Percentiles rank a stretch among this genome's conserved stretches.
Evolutionary conservation across 37 sponge, comb jelly and placozoan genomes (phyloP).

Genomic region (Ephydatia muelleri): DNA sequence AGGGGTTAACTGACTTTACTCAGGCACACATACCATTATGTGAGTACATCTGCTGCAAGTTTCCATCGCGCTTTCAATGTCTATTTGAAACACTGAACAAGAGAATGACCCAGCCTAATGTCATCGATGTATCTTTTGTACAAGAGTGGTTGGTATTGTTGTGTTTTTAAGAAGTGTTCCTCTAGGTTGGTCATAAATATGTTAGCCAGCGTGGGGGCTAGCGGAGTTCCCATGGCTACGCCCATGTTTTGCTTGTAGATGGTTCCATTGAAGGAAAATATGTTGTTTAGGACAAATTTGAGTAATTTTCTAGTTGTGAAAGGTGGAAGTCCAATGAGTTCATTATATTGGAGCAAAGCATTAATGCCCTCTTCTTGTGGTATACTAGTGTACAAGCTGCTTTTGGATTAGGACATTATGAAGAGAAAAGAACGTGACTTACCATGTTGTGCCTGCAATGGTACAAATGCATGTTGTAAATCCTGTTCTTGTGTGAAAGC

Average conservation of each 20-base stretch:
- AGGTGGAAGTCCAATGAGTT: neutral
- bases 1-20: too few relatives aligned
- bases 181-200: neutral
- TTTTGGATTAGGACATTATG: neutral
- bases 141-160: neutral
- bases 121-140: neutral
- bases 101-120: too few relatives aligned
- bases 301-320: neutral
- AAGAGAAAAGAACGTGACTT: too few relatives aligned
- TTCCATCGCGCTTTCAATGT: too few relatives aligned
- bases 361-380: neutral
- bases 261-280: neutral
- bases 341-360: neutral
- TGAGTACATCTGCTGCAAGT: too few relatives aligned
- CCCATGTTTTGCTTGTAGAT: neutral
- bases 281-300: neutral
- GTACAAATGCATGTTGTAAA: too few relatives aligned
- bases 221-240: neutral
- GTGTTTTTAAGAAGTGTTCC: neutral
- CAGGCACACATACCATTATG: too few relatives aligned
- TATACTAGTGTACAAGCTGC: neutral
- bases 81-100: too few relatives aligned
- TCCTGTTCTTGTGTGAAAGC: too few relatives aligned
- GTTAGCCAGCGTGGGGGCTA: neutral
- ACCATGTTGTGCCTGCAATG: too few relatives aligned